Evolutionary conservation across 2,888 invertebrate genomes (phyloP), one percentile per base, ranked within the genome.

Genomic region (Trichopria drosophilae): DNA sequence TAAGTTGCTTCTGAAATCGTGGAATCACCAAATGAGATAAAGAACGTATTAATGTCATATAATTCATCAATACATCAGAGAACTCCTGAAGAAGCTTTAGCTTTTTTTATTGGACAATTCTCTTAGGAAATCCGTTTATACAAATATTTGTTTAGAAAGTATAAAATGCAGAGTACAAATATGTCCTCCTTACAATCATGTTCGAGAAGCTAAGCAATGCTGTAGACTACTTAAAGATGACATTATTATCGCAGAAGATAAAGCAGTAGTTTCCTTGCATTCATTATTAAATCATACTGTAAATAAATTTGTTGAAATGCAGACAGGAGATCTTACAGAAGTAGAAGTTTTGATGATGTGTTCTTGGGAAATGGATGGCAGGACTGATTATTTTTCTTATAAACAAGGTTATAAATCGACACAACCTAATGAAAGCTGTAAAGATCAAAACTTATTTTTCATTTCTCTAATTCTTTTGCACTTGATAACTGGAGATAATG

Each of bases 321-420:
- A 32, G 32, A 32, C 16, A 4, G 15, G 19, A 32, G 19, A 32
- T 32, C 6, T 32, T 3, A 13, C 32, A 32, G 32, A 32, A 32
- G 19, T 32, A 32, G 16, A 32, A 32, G 16, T 15, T 13, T 10
- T 32, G 15, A 32, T 32, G 32, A 32, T 32, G 15, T n/a, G 13
- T 32, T 32, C 32, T 5, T 32, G 32, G 32, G 32, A n/a, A 32
- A 32, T 32, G 32, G 32, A 32, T 32, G 15, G 32, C 12, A 32
- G 32, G 16, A 32, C 32, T n/a, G 32, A 19, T 15, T 32, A 5
- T 32, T 3, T 19, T 13, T n/a, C 32, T 15, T 32, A 15, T 13
- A 32, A 32, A 32, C 32, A 32, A 32, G 32, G 32, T 32, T 32
- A 32, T 32, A 32, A 15, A 32, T 32, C 3, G 13, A 32, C 32